Evolutionary conservation across 2,888 invertebrate species (phyloP).

Genomic region (Cosmia trapezina): DNA sequence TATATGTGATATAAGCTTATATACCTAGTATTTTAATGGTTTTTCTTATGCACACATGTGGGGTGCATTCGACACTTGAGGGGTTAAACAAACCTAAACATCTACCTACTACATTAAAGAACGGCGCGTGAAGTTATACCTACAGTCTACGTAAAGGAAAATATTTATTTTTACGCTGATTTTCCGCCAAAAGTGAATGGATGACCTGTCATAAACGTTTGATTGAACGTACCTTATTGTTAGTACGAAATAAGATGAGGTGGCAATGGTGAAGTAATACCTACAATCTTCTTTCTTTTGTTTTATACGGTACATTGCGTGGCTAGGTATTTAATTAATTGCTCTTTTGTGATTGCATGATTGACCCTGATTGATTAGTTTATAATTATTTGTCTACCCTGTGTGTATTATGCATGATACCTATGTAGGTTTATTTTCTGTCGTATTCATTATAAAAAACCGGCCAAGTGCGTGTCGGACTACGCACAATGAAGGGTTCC

Average conservation of each 20-base stretch:
- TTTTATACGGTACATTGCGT: background rate
- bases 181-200: slow-evolving; percentile 54
- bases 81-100: background rate
- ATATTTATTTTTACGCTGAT: slow-evolving; percentile 54
- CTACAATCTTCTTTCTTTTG: slow-evolving; percentile 22
- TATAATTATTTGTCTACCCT: background rate
- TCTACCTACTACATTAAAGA: background rate
- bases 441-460: no score
- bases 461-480: no score
- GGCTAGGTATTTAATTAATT: slow-evolving; percentile 32
- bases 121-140: slow-evolving; percentile 7
- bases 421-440: no score
- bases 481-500: no score
- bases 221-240: slow-evolving; percentile 54
- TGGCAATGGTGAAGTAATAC: slow-evolving; percentile 33
- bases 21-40: no score
- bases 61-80: no score
- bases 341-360: slow-evolving; percentile 16
- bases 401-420: background rate
- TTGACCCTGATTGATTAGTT: background rate
- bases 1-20: no score
- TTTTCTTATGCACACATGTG: no score
- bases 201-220: slow-evolving; percentile 54
- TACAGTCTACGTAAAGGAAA: slow-evolving; percentile 17
- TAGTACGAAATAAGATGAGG: slow-evolving; percentile 47